A percentile compares a stretch with the other conserved stretches of the same genome.
phyloP scores from a whole-genome alignment of 2,113 vertebrate species.

The Hemibates koningsi region DNA sequence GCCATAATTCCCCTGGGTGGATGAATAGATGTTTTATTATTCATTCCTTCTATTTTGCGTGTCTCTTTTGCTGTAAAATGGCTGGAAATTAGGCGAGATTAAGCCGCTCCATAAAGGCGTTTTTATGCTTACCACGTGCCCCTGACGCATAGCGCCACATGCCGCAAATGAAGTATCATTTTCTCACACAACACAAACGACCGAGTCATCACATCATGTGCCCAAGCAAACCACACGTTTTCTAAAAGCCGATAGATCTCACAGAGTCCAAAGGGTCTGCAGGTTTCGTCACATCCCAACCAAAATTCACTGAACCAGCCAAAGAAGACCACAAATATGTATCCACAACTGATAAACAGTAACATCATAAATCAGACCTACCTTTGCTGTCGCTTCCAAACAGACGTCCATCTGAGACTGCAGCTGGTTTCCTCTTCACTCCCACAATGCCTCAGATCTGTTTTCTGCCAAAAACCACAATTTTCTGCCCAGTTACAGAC shows the following conservation, averaged over 20 bases:
- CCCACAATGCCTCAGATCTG: not conserved
- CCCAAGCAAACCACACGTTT: not conserved
- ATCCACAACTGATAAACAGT: not conserved
- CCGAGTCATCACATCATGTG: not conserved
- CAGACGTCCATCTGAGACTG: not conserved
- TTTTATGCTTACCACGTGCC: not conserved
- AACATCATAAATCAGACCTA: not conserved
- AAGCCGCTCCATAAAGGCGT: not conserved
- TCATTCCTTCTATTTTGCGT: not conserved
- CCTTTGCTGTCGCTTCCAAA: not conserved
- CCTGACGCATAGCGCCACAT: not conserved
- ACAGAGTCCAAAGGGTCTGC: not conserved
- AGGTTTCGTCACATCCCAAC: not conserved
- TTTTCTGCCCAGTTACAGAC: not conserved
- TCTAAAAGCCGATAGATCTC: fast-evolving
- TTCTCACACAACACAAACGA: not conserved
- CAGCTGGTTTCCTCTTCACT: not conserved
- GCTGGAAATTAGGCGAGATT: not conserved
- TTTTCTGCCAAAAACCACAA: too few species aligned
- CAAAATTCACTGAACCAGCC: not conserved
- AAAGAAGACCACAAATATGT: not conserved
- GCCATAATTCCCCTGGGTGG: not conserved
- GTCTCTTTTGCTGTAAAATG: not conserved
- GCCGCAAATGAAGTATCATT: not conserved
- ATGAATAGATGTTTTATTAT: not conserved